Evolutionary conservation across 2,113 vertebrate species (phyloP), one percentile per base, ranked within the genome.

Genomic region (Paedocypris sp.): DNA sequence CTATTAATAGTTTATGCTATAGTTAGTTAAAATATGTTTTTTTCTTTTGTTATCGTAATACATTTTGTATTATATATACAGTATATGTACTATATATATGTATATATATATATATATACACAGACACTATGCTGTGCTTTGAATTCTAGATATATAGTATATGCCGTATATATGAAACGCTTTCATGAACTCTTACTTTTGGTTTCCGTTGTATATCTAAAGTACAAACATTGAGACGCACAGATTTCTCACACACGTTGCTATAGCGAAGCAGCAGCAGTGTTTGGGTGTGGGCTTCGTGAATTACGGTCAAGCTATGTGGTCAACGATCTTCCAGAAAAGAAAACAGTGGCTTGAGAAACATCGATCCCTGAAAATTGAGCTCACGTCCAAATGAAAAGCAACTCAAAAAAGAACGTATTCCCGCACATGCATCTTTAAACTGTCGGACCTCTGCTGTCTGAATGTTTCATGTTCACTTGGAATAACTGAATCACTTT

Each of bases 281-380:
- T 46, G 12, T 61, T 70, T 62, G 71, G 71, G 58, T 64, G 71
- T 50, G 68, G 62, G 57, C 65, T 58, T 60, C 59, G 38, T 56
- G 60, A 60, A 76, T 71, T 69, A 73, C 60, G 41, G 74, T 73
- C 60, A 72, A 69, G 75, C 77, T 76, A 67, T 72, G 68, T 72
- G 68, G 48, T 59, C 42, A 56, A 35, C 62, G 51, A 53, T 63
- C 45, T 52, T 74, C 64, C 1, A 32, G 45, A 42, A 77, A 72
- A 67, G 58, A 68, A 53, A 73, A 79, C 59, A 72, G 70, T 54
- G 58, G n/a, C 65, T 23, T 32, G 47, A 47, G 32, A 45, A 62
- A 51, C 57, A 72, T 71, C 71, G 46, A 67, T 72, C 58, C 69
- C 43, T 32, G 38, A 68, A 48, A 52, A 70, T 36, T 36, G 59